These are phyloP conservation scores for Macropodus opercularis DNA, from an alignment of 2,797 vertebrate genomes.

Conservation along the genomic window DNA sequence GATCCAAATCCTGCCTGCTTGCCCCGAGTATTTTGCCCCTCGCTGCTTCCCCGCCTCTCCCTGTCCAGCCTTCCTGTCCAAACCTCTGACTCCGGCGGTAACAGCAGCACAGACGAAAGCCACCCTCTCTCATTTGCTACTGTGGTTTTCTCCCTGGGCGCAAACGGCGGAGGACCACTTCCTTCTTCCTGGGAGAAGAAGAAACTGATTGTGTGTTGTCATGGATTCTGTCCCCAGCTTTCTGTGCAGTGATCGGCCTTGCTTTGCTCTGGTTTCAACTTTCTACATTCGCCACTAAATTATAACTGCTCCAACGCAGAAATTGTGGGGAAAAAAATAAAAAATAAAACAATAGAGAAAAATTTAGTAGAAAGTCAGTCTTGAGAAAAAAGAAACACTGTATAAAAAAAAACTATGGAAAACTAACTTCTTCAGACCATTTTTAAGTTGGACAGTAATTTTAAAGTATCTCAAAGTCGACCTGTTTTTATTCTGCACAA, in stretches of 20 bases:
- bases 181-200: conserved; percentile 75
- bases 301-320: conserved; percentile 90
- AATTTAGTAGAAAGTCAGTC: conserved; percentile 79
- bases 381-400: conserved; percentile 69
- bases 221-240: conserved; percentile 92
- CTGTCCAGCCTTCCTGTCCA: conserved; percentile 46
- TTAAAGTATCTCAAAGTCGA: conserved; percentile 89
- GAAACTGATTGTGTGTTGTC: conserved; percentile 86
- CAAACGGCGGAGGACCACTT: conserved; percentile 76
- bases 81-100: conserved; percentile 52
- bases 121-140: conserved; percentile 85
- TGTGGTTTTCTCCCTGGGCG: conserved; percentile 84
- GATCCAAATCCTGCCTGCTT: conserved; percentile 42
- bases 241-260: conserved; percentile 94
- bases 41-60: conserved; percentile 27
- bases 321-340: conserved; percentile 62
- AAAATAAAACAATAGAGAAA: conserved; percentile 77
- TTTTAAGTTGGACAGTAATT: conserved; percentile 85
- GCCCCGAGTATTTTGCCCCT: conserved; percentile 65
- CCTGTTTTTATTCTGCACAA: conserved; percentile 93
- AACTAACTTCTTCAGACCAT: conserved; percentile 87
- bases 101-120: conserved; percentile 74
- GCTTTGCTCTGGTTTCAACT: conserved; percentile 92
- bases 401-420: conserved; percentile 78
- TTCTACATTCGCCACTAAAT: conserved; percentile 94